These are phyloP conservation scores for Characodon lateralis DNA, from an alignment of 2,797 vertebrate species.

Conservation along the genomic window DNA sequence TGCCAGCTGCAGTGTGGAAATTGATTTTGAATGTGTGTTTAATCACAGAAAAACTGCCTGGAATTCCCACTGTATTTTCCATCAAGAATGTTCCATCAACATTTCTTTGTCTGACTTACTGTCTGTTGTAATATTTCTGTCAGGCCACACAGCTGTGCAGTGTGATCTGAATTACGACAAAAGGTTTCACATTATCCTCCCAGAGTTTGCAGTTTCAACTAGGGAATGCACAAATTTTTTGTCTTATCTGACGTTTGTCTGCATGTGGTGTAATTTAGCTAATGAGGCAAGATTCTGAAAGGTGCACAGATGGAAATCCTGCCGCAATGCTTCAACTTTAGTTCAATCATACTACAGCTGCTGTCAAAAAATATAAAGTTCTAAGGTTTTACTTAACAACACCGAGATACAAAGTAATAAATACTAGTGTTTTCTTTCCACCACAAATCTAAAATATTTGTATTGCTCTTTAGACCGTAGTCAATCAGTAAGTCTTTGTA, in stretches of 20 bases:
- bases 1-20: conserved; percentile 41
- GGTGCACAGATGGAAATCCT: conserved; percentile 8
- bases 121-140: conserved; percentile 46
- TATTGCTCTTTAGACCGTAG: conserved; percentile 9
- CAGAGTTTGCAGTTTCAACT: conserved; percentile 36
- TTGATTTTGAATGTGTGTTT: conserved; percentile 20
- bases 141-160: conserved; percentile 49
- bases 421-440: background rate
- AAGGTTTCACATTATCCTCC: conserved; percentile 46
- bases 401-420: background rate
- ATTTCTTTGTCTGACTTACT: conserved; percentile 41
- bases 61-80: conserved; percentile 7
- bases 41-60: conserved; percentile 4
- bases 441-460: conserved; percentile 16
- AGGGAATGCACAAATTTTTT: conserved; percentile 46
- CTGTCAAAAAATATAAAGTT: conserved; percentile 4
- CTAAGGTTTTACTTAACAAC: background rate
- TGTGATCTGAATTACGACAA: conserved; percentile 50
- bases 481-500: conserved; percentile 18
- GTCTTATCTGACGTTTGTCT: conserved; percentile 45
- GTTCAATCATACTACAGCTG: conserved; percentile 11
- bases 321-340: conserved; percentile 18
- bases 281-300: conserved; percentile 31
- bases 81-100: conserved; percentile 51
- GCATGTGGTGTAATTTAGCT: conserved; percentile 52